Evolutionary conservation across 1,140 invertebrate genomes (phyloP), one percentile per base, ranked within the genome.

Genomic region (Vollenhovia emeryi): DNA sequence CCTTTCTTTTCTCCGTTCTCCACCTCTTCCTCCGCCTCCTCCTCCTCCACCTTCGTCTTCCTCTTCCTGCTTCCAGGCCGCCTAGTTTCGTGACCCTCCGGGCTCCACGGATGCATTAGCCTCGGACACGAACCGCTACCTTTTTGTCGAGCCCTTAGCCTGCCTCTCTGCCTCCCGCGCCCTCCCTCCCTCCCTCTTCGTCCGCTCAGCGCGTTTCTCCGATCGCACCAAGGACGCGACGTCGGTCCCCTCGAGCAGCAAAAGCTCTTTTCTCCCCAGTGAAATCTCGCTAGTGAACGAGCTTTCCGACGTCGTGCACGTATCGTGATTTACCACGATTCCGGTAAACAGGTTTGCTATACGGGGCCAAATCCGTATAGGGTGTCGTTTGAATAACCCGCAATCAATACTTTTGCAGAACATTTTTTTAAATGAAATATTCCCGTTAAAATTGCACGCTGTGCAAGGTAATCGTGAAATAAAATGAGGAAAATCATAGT

Each of bases 81-180:
- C 50, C 68, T 83, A 73, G 74, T 85, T 87, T 75, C 64, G 60
- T 87, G 85, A 82, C 76, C 36, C 55, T 84, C 60, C 40, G 48
- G 30, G 21, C 66, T 57, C 27, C 50, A 62, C 68, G 83, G 78
- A 87, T 86, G 78, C 88, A 91, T 91, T 91, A 91, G 76, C 86
- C 76, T 74, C 84, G 59, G 85, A 86, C 87, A 84, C 78, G 85
- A 87, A 84, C 71, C 68, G 85, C 84, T 84, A 84, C 84, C 66
- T 86, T 91, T 90, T 88, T 73, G 79, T 59, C 33, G 69, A 43
- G 40, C 68, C 36, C 82, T 90, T 85, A 71, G 76, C 68, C 68
- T 24, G n/a, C 11, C 7, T 33, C 74, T 76, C 59, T 73, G 68
- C 74, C 50, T 55, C 30, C 21, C n/a, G n/a, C 30, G 11, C n/a